A percentile compares a stretch with the other conserved stretches of the same genome.
These are phyloP conservation scores for Nasalis larvatus DNA, from an alignment of 2,113 vertebrate species.

Conservation along the genomic window DNA sequence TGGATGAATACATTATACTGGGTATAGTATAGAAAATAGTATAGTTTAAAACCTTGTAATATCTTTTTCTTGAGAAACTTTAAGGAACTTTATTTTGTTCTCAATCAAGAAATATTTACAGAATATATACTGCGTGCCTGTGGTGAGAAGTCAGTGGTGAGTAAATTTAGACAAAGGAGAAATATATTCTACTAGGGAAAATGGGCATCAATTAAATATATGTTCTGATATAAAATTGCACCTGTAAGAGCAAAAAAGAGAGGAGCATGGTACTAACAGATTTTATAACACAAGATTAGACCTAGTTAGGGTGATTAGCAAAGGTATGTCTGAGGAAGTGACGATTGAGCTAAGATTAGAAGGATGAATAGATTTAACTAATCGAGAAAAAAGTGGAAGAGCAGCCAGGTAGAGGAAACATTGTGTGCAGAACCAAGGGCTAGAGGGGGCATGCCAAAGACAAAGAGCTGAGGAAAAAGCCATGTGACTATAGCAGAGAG, in stretches of 20 bases:
- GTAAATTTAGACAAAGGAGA: neutral
- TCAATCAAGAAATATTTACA: neutral
- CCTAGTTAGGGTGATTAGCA: neutral
- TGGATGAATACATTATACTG: neutral
- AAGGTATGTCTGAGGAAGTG: neutral
- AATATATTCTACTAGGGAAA: neutral
- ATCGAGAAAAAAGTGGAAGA: neutral
- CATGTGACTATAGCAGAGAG: fast-evolving
- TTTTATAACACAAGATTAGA: neutral
- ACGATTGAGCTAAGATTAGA: neutral
- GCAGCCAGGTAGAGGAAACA: neutral
- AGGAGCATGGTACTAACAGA: neutral
- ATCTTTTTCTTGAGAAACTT: neutral
- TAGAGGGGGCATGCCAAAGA: neutral
- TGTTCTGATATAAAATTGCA: neutral
- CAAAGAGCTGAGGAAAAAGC: neutral
- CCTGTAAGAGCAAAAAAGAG: neutral
- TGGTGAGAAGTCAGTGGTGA: neutral
- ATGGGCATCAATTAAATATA: neutral
- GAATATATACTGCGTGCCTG: neutral
- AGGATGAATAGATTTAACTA: neutral
- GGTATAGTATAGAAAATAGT: neutral
- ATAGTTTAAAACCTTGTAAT: neutral
- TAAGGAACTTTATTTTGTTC: neutral
- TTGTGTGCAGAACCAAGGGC: neutral